Evolutionary conservation across 2,113 vertebrate genomes (phyloP), one percentile per base, ranked within the genome.

Genomic region (Raja brachyura): DNA sequence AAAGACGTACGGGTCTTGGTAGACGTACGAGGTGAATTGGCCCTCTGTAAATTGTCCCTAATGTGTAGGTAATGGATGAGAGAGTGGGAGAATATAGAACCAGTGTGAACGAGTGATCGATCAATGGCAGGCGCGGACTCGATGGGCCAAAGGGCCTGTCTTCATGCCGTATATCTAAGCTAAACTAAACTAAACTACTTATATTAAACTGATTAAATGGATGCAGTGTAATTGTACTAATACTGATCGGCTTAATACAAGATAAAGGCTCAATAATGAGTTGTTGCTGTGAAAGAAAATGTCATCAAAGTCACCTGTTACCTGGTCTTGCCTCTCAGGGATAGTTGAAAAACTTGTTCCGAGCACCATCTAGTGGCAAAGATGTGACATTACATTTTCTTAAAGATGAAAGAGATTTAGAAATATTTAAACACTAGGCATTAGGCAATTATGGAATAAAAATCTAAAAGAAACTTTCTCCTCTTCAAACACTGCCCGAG

Each of bases 291-390:
- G 6, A 18, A 63, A 28, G 48, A 59, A 83, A 63, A 61, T 31
- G 22, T 13, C 28, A 63, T n/a, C 25, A 85, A 54, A 79, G 77
- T 20, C 48, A 86, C 16, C 11, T 86, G 56, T 61, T 2, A 63
- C 28, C 28, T 16, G 61, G 20, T 7, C 28, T 31, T 8, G 28
- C 5, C 8, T 88, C 2, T 31, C n/a, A 0, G n/a, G 75, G 83
- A 92, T 85, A 10, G 68, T 25, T 28, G 22, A 92, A 92, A 48
- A 48, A 13, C 33, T 92, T 92, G 90, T 25, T 92, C 90, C 70
- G 48, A 92, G 90, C 68, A 6, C 90, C 90, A 92, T 92, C 90
- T 92, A 74, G 90, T 92, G 90, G 66, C n/a, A 22, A 54, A 7
- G 1, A 31, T 33, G 14, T 66, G 61, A 31, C 63, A 63, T 6